These are phyloP conservation scores for Muscicapa comitata DNA, from an alignment of 2,797 vertebrate genomes.

Conservation along the genomic window DNA sequence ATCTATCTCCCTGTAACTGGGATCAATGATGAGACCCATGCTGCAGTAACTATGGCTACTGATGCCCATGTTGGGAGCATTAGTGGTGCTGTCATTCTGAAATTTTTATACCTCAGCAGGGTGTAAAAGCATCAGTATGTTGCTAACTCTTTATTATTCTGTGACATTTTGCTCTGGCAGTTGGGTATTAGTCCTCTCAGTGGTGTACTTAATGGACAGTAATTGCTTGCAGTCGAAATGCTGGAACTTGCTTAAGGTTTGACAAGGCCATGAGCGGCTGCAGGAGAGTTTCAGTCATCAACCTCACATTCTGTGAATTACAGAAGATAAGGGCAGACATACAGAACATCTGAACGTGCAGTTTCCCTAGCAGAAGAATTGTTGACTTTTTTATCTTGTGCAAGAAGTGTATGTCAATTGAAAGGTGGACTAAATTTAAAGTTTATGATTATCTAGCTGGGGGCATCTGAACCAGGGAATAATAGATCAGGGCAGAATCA, in stretches of 20 bases:
- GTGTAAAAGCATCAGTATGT: background rate
- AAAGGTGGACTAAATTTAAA: background rate
- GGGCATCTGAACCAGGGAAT: background rate
- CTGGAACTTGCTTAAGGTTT: background rate
- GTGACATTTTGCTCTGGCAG: constrained; percentile 6
- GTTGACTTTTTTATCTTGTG: background rate
- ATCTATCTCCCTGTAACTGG: background rate
- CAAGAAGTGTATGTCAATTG: background rate
- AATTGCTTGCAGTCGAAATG: background rate
- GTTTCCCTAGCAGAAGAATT: background rate
- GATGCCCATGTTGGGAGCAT: background rate
- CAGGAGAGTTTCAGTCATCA: background rate
- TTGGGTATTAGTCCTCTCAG: background rate
- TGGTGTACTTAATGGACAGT: background rate
- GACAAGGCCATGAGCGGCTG: background rate
- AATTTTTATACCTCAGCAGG: background rate
- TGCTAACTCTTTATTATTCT: constrained; percentile 11
- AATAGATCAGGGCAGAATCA: background rate
- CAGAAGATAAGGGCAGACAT: background rate
- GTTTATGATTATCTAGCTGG: background rate
- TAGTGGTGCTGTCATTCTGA: background rate
- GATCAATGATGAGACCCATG: background rate
- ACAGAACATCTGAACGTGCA: background rate
- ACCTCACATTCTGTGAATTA: background rate
- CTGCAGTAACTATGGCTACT: background rate